phyloP scores from a whole-genome alignment of 2,113 vertebrate genomes.

The Indicator maculatus region DNA sequence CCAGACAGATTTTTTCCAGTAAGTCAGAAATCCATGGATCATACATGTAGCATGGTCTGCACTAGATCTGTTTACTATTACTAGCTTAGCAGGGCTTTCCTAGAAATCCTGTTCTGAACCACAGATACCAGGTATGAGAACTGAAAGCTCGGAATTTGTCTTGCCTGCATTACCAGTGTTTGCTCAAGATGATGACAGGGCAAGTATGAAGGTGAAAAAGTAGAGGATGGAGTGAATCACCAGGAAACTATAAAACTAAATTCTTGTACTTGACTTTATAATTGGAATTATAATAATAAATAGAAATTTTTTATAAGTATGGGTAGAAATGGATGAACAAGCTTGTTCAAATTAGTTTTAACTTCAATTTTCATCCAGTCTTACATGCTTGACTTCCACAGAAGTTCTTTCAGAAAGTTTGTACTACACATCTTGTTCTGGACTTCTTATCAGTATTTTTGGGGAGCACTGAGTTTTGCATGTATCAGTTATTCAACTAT shows the following conservation, averaged over 20 bases:
- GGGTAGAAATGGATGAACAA: not conserved
- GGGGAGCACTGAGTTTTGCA: not conserved
- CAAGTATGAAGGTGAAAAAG: not conserved
- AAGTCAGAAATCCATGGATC: not conserved
- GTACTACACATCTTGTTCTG: not conserved
- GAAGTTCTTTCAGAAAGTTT: not conserved
- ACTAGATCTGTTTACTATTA: not conserved
- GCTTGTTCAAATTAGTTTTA: not conserved
- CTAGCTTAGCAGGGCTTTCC: not conserved
- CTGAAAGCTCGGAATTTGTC: not conserved
- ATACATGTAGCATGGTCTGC: fast-evolving
- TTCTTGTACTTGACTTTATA: not conserved
- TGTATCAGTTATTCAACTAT: not conserved
- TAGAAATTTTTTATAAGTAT: not conserved
- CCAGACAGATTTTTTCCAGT: not conserved
- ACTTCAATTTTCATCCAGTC: not conserved
- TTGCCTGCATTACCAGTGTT: not conserved
- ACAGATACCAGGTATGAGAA: not conserved
- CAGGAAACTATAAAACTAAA: not conserved
- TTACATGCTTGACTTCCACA: not conserved
- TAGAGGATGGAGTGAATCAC: not conserved
- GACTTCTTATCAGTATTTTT: not conserved
- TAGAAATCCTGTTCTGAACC: not conserved
- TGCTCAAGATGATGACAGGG: not conserved
- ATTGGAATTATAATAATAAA: too few relatives aligned